Evolutionary conservation across 1,140 invertebrate genomes (phyloP), one percentile per base, ranked within the genome.

Genomic region (Antheraea pernyi): DNA sequence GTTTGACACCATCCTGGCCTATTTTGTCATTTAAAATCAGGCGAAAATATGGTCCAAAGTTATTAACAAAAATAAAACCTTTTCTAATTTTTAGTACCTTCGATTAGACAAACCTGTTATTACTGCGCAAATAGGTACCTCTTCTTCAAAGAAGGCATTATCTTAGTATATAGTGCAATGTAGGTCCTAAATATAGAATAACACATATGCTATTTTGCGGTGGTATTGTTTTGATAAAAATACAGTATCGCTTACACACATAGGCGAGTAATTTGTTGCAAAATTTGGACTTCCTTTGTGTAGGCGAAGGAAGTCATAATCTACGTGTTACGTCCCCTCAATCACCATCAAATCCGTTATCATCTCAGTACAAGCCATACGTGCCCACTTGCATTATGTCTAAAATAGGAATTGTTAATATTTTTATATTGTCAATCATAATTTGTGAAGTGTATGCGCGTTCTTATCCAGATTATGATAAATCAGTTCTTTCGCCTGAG

Each of bases 291-390:
- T 67, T 67, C 65, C 65, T 59, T 11, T 67, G 65, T 64, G 67
- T 69, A 53, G 67, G 67, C 61, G 67, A 39, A 36, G 67, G 67
- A 69, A 67, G 65, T 59, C 22, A 30, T 16, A 67, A 67, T 59
- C 53, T 67, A 37, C 30, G 22, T 36, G 22, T 39, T n/a, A 53
- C 11, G 22, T n/a, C 9, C 59, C 19, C 59, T 36, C 18, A 59
- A 58, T 36, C 8, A 22, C 11, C 19, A 19, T 16, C 19, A 59
- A 37, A 59, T 67, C 53, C 65, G 7, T 30, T 6, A 10, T 37
- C n/a, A 65, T n/a, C 16, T 63, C 61, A n/a, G 1, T n/a, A n/a
- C 46, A 53, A 53, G 46, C 5, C 46, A 13, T 16, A 53, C 46
- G 13, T n/a, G 46, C 16, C 13, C 5, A 16, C 46, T 53, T 53